A percentile compares a stretch with the other conserved stretches of the same genome.
phyloP scores from a whole-genome alignment of 2,888 invertebrate species.

The Schizotus pectinicornis region DNA sequence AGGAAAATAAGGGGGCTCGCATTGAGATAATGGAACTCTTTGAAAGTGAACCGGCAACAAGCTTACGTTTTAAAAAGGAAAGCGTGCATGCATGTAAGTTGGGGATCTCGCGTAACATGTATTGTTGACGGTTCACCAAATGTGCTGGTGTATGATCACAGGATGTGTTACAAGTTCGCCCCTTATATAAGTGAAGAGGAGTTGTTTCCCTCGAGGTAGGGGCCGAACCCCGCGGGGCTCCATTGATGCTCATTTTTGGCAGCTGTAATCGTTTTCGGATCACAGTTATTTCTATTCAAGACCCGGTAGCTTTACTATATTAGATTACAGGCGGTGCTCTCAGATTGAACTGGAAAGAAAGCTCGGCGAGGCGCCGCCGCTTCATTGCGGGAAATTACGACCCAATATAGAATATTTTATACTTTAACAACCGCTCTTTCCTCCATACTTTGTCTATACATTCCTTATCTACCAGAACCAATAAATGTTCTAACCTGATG shows the following conservation, averaged over 20 bases:
- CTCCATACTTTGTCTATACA: too few species aligned
- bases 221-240: slow-evolving; percentile 43
- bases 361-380: slow-evolving; percentile 10
- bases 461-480: too few species aligned
- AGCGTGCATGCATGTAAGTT: slow-evolving; percentile 6
- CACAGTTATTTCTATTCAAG: slow-evolving; percentile 59
- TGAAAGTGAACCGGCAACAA: slow-evolving; percentile 2
- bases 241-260: slow-evolving; percentile 60
- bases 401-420: neutral
- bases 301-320: slow-evolving; percentile 56
- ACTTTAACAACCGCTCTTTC: too few species aligned
- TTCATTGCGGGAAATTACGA: neutral
- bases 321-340: slow-evolving; percentile 55
- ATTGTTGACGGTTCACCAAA: slow-evolving; percentile 34
- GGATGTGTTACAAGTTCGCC: slow-evolving; percentile 37
- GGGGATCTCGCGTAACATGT: slow-evolving; percentile 6
- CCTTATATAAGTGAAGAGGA: slow-evolving; percentile 28
- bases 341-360: slow-evolving; percentile 40
- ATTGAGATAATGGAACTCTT: neutral
- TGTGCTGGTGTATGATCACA: slow-evolving; percentile 37
- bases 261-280: slow-evolving; percentile 61
- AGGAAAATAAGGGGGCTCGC: neutral
- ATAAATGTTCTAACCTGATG: too few species aligned
- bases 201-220: slow-evolving; percentile 32
- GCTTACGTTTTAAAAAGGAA: slow-evolving; percentile 4